Base-by-base conservation (phyloP, 1,140 invertebrate genomes). In the Drosophila insularis region DNA sequence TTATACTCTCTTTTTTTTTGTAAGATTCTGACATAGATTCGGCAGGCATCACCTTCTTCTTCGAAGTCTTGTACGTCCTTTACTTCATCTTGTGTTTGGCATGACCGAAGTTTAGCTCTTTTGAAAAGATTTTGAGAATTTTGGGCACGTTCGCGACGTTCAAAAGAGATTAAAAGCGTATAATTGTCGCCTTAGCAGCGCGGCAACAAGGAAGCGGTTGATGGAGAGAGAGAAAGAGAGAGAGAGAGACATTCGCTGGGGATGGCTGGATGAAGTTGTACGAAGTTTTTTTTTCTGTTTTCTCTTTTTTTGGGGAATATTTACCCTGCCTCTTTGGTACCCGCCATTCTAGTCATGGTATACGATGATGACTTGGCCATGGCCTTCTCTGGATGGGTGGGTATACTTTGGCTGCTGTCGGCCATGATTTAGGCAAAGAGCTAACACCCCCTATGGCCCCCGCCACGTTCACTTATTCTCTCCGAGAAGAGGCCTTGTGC, bases 81-180 rank as follows among this genome's bases (percentile, higher is more conserved):
- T 50, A 50, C 17, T 50, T 59, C 72, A 74, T 72, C 63, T 74
- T 71, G 63, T 31, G 71, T 74, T 17, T 37, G 72, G 71, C 56
- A 50, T 50, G 43, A 35, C 54, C 40, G 64, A 59, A 75, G 58
- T 69, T 75, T 75, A 43, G 58, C 53, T 50, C 75, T 76, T 63
- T 37, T 74, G 46, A 68, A 74, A 82, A 86, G 81, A 86, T 86
- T 87, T 87, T 87, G 68, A 80, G 72, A 89, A 87, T 87, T 87
- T 89, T 89, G 84, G 81, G 84, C 84, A 89, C 84, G 84, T 89
- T 85, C 78, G 74, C 85, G 84, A 89, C 84, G 84, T 89, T 89
- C 84, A 89, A 89, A 89, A 89, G 84, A 89, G 85, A 89, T 89
- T 89, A 89, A 89, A 89, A 89, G 84, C 84, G 84, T 89, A 89